Base-by-base conservation (phyloP, 2,113 vertebrate genomes). In the Xenus cinereus region DNA sequence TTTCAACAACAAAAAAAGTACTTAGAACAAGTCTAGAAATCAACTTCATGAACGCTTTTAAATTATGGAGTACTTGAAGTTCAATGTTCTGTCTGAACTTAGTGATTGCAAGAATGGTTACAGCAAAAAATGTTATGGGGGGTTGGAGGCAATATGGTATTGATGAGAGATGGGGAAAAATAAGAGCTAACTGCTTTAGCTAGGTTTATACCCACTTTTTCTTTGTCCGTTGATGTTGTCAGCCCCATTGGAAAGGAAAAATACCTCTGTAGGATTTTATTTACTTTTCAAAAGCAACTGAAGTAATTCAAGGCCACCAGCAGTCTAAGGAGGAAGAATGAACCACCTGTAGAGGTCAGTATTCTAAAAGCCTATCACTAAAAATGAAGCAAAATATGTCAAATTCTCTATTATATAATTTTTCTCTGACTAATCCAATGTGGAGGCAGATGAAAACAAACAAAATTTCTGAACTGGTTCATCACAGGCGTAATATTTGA, bases 261-360 rank as follows among this genome's bases (percentile, higher is more conserved):
- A 27, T 7, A 2, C 15, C 60, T 79, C 41, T 32, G 23, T 2
- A 90, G 57, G 41, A 66, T 76, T 86, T 84, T 39, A 23, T 56
- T 95, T 74, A 56, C 17, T 81, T 85, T 71, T 50, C 57, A 90
- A 87, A 95, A 15, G n/a, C 57, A 84, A 39, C 2, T n/a, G 5
- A 89, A 90, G 35, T 50, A 93, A 87, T 46, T 76, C 57, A 84
- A 81, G 56, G 46, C 50, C 63, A 84, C 8, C 60, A 86, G 43
- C 18, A 73, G 35, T 11, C 43, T 74, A 19, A 67, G 37, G 37
- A 66, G 6, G 35, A 75, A 85, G 53, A 93, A 78, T 1, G 4
- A 89, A 62, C n/a, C 20, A 73, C 80, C 94, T 91, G 59, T 45
- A 92, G 88, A 96, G 94, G 92, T 94, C 93, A 96, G 81, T 43